Evolutionary conservation across 2,888 invertebrate species (phyloP), one percentile per base, ranked within the genome.

Genomic region (Euplexia lucipara): DNA sequence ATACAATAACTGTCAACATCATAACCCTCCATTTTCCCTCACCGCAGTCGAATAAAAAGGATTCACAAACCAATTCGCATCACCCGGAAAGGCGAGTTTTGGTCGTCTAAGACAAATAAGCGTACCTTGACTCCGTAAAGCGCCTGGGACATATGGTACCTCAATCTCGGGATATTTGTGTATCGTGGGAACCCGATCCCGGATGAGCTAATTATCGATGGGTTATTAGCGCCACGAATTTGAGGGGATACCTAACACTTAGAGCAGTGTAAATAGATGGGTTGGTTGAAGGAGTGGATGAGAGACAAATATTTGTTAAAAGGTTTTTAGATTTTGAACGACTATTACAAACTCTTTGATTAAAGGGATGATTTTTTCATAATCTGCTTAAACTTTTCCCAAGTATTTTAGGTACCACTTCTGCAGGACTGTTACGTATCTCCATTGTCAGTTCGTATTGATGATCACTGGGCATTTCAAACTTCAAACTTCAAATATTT

Each of bases 201-300:
- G 75, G 75, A 75, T 71, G 75, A 67, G 67, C 67, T 67, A 76
- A 75, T 76, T 75, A 75, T 75, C 75, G 76, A 76, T 37, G 67
- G 74, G 61, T 71, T 75, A 75, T 71, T 76, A 75, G 32, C 45
- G 57, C 48, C 60, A 53, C 20, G 30, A 75, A 74, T 74, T 70
- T 53, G 57, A 66, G 66, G 60, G 22, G 37, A 44, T 54, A 65
- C 60, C 41, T 65, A 64, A 59, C 42, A 54, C 51, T 60, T 22
- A 52, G 22, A 60, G 44, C 18, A 42, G 42, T 60, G 49, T 48
- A 41, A 57, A 60, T 57, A 70, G 35, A 44, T 44, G 26, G 14
- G 4, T 8, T 10, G 49, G 22, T 45, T 66, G 35, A 34, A 52
- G 44, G 42, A 9, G 18, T 71, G 26, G 14, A 37, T 51, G 14